Evolutionary conservation across 2,113 vertebrate genomes (phyloP).

Genomic region (Oreamnos americanus): DNA sequence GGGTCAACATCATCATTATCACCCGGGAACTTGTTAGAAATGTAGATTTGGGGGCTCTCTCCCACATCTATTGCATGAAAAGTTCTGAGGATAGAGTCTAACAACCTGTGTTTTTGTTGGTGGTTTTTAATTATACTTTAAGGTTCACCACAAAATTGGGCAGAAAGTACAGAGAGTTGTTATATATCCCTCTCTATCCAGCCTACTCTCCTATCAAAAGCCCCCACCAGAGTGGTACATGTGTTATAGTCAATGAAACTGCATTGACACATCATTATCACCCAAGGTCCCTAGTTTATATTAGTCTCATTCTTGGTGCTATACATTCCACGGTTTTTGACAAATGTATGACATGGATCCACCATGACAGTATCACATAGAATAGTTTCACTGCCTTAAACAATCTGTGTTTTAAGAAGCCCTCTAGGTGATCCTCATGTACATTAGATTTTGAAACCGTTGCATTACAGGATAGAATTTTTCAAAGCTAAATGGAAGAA

Average conservation of each 20-base stretch:
- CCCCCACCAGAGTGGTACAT: no score
- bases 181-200: no score
- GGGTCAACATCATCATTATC: not conserved
- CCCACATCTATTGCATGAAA: not conserved
- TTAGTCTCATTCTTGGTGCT: not conserved
- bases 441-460: not conserved
- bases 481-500: not conserved
- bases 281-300: not conserved
- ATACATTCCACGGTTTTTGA: not conserved
- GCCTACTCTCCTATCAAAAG: not conserved
- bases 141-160: not conserved
- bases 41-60: not conserved
- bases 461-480: not conserved
- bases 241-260: not conserved
- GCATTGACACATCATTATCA: not conserved
- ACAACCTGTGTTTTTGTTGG: not conserved
- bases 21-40: not conserved
- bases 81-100: not conserved
- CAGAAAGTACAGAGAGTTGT: not conserved
- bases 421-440: not conserved
- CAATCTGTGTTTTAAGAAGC: not conserved
- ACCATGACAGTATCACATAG: not conserved
- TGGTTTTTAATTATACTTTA: not conserved
- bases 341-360: not conserved
- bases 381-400: not conserved